These are phyloP conservation scores for Drosophila bocqueti DNA, from an alignment of 1,140 invertebrate species.

Conservation along the genomic window DNA sequence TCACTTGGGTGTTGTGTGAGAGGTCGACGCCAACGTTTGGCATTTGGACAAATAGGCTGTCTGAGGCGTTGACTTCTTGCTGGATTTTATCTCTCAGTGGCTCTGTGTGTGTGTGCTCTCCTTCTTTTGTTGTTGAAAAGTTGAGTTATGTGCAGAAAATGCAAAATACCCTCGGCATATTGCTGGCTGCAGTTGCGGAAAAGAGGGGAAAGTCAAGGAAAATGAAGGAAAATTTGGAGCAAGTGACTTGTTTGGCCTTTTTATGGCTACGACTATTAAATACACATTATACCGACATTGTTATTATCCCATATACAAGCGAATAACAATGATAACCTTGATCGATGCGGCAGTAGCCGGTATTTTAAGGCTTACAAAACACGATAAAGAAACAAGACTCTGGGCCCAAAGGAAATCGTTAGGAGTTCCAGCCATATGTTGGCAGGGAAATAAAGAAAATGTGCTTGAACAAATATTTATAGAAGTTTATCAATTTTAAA, in stretches of 20 bases:
- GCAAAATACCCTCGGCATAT: constrained; percentile 56
- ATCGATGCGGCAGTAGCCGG: constrained; percentile 52
- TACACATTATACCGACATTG: constrained; percentile 58
- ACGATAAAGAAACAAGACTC: neutral
- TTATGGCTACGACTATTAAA: constrained; percentile 56
- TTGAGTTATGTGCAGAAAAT: constrained; percentile 72
- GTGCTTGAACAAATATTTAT: constrained; percentile 4
- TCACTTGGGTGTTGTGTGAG: constrained; percentile 11
- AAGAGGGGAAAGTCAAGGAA: neutral
- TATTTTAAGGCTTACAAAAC: constrained; percentile 20
- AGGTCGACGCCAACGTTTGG: constrained; percentile 44
- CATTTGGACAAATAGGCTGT: constrained; percentile 69
- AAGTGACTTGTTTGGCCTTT: constrained; percentile 33
- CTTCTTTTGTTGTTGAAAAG: constrained; percentile 47
- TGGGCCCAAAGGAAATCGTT: constrained; percentile 37
- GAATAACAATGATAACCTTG: constrained; percentile 62
- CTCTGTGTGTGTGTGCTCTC: constrained; percentile 12
- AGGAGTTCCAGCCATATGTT: constrained; percentile 12
- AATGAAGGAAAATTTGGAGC: constrained; percentile 16
- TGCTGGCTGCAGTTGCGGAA: constrained; percentile 22
- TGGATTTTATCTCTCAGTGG: constrained; percentile 38
- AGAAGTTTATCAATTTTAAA: constrained; percentile 6
- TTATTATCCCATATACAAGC: constrained; percentile 41
- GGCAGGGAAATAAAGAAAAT: neutral
- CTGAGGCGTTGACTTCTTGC: constrained; percentile 23